Conservation (phyloP, 2,888 invertebrate species). For the Poecilus cupreus region DNA sequence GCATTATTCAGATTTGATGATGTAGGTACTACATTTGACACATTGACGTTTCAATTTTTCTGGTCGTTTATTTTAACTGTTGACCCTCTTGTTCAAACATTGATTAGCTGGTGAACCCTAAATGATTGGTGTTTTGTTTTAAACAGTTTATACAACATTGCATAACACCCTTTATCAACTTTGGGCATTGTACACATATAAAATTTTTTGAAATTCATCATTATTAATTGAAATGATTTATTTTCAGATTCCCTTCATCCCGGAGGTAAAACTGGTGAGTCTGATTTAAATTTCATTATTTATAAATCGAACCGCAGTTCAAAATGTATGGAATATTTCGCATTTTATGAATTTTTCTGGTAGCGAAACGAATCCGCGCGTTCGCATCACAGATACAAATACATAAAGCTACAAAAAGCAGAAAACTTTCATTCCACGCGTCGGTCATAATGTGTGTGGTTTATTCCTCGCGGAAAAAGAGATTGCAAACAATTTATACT, state of each 20-base stretch:
- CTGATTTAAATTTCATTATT: neutral
- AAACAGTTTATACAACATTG: no score
- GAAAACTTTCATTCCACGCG: neutral
- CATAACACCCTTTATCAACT: no score
- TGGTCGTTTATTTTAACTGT: neutral
- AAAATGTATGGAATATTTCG: neutral
- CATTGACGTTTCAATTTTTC: slow-evolving; percentile 15
- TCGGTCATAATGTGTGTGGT: neutral
- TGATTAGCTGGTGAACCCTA: neutral
- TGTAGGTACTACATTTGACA: slow-evolving; percentile 36
- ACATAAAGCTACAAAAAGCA: neutral
- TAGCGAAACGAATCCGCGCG: neutral
- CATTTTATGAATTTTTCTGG: neutral
- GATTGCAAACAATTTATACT: slow-evolving; percentile 23
- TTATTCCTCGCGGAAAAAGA: neutral
- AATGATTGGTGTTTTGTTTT: neutral
- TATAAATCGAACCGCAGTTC: neutral
- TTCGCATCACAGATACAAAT: neutral
- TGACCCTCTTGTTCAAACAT: neutral
- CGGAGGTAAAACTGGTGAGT: neutral
- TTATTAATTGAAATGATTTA: no score
- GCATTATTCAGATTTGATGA: neutral
- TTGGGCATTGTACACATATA: no score
- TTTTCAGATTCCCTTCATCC: no score
- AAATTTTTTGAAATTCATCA: neutral